Evolutionary conservation across 2,113 vertebrate species (phyloP), one percentile per base, ranked within the genome.

Genomic region (Psophia crepitans): DNA sequence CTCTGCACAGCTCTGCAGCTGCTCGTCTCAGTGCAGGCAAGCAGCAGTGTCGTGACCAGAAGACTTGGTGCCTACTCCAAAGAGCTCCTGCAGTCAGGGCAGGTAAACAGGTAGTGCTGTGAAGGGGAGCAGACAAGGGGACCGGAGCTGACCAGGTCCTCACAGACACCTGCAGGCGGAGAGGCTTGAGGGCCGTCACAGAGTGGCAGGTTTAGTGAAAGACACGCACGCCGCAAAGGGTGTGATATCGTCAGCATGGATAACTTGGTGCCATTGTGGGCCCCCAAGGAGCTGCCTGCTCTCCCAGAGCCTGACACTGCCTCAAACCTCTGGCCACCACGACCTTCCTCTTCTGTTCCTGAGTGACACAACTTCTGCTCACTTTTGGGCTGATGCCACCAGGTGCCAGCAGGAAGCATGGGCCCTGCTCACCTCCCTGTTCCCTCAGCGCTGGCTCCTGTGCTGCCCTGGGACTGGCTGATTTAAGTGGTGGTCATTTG

Each of bases 161-260:
- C n/a, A 8, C 26, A 6, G 26, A 28, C 48, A 27, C 46, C 30
- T 21, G 37, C 17, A 16, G 21, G 30, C 43, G 20, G 21, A 27
- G 69, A n/a, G 56, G 14, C 43, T 4, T 28, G 53, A 9, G 64
- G 64, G 10, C 77, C 32, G 7, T 4, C 35, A 13, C 64, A 15
- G 46, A 30, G 20, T 3, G 9, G 51, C 33, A 32, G 63, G 33
- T 37, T 13, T 2, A 2, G 60, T 7, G 68, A 28, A 44, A 82
- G 51, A 18, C 14, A 3, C 0, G 1, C 2, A 1, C 15, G 28
- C 8, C 0, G 0, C n/a, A 8, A 4, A 56, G 35, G 41, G 8
- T 8, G 2, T 14, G 53, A 5, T 2, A 39, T 10, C 48, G 16
- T 37, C 64, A 71, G 44, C 18, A 1, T 0, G 49, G 44, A 11